Evolutionary conservation across 2,113 vertebrate species (phyloP).

Genomic region (sheep (Ovis aries)): ARS-UI_Ramb_v3.0 NC_056072.1:50704001-50704500

Average conservation of each 20-base stretch:
- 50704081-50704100: not conserved
- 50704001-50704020: not conserved
- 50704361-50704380: not conserved
- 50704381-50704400: not conserved
- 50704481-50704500: not conserved
- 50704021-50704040: not conserved
- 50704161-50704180: not conserved
- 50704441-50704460: not conserved
- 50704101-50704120: not conserved
- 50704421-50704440: not conserved
- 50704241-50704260: not conserved
- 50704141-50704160: not conserved
- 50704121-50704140: not conserved
- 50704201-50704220: not conserved
- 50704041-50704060: not conserved
- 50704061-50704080: not conserved
- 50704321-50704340: not conserved
- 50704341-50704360: not conserved
- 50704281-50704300: not conserved
- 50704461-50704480: not conserved
- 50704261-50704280: not conserved
- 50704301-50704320: not conserved
- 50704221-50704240: not conserved
- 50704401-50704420: not conserved
- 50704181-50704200: not conserved